Conservation (phyloP, 2,113 vertebrate species). For the Erythrocebus patas region DNA sequence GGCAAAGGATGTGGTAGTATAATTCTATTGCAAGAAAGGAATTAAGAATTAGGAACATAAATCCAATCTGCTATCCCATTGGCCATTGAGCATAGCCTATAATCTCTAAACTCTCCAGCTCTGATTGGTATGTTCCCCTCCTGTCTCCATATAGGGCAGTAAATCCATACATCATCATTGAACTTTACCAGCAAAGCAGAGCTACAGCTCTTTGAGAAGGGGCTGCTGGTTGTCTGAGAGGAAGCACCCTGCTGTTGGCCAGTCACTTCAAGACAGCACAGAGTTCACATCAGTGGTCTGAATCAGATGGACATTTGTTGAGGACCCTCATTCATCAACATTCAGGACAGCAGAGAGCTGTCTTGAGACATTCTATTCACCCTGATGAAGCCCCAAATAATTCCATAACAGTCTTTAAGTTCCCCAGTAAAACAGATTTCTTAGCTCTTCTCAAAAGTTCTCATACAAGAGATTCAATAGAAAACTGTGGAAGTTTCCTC, state of each 20-base stretch:
- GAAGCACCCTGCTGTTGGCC: background rate
- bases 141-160: background rate
- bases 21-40: background rate
- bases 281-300: background rate
- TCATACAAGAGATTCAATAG: constrained; percentile 19
- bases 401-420: background rate
- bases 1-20: background rate
- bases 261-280: background rate
- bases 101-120: background rate
- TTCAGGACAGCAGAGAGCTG: background rate
- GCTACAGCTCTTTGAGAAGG: background rate
- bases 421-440: background rate
- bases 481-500: constrained; percentile 52
- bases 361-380: constrained; percentile 41
- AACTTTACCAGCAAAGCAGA: background rate
- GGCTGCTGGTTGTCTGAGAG: background rate
- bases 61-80: background rate
- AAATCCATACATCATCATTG: background rate
- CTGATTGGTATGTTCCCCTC: background rate
- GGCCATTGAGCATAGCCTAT: background rate
- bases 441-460: constrained; percentile 23
- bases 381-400: background rate
- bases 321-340: background rate
- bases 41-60: constrained; percentile 1
- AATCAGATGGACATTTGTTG: background rate